A percentile compares a stretch with the other conserved stretches of the same genome.
phyloP scores from a whole-genome alignment of 2,113 vertebrate species.

The Synchiropus splendidus region DNA sequence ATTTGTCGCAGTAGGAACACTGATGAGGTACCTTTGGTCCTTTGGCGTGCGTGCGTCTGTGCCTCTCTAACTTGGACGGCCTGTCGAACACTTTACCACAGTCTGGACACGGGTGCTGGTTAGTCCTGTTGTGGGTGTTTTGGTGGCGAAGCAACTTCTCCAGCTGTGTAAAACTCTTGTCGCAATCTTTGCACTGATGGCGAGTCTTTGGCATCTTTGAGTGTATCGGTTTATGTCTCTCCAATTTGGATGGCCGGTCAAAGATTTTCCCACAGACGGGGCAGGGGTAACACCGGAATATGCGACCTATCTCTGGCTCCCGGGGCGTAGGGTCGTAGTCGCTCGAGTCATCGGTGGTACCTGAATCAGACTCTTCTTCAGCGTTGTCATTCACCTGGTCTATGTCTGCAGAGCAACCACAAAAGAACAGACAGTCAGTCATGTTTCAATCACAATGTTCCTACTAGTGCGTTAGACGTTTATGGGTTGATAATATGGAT shows the following conservation, averaged over 20 bases:
- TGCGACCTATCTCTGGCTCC: not conserved
- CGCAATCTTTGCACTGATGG: slow-evolving; percentile 33
- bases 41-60: slow-evolving; percentile 37
- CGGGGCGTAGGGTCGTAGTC: not conserved
- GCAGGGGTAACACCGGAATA: slow-evolving; percentile 36
- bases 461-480: too few species aligned
- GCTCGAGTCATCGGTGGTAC: slow-evolving; percentile 14
- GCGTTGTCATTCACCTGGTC: too few species aligned
- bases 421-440: not conserved
- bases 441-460: too few species aligned
- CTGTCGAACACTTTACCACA: slow-evolving; percentile 54
- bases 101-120: slow-evolving; percentile 48
- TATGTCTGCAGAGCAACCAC: not conserved
- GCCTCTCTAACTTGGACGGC: slow-evolving; percentile 47
- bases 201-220: slow-evolving; percentile 16
- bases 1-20: slow-evolving; percentile 49
- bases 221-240: slow-evolving; percentile 43
- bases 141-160: slow-evolving; percentile 44
- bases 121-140: slow-evolving; percentile 43
- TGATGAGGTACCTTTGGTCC: slow-evolving; percentile 46
- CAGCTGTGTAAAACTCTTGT: slow-evolving; percentile 40
- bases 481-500: too few species aligned
- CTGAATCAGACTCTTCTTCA: slow-evolving; percentile 23
- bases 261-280: slow-evolving; percentile 42
- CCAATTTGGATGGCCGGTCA: slow-evolving; percentile 43